Evolutionary conservation across 2,113 vertebrate species (phyloP).

Genomic region (Calyptommatus sinebrachiatus): DNA sequence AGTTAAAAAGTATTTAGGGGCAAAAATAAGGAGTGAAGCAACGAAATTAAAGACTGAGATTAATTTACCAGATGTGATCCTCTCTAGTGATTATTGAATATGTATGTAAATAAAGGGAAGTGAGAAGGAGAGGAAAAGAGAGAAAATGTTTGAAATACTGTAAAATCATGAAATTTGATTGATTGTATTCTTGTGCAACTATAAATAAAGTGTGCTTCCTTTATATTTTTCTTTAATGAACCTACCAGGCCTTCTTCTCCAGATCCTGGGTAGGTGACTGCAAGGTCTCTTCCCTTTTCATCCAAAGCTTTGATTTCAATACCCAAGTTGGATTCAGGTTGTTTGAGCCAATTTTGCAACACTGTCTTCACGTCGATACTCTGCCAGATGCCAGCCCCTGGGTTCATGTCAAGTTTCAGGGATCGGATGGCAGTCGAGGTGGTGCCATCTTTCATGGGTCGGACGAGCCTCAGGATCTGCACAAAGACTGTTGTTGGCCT

Average conservation of each 20-base stretch:
- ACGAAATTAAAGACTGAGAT: too few species aligned
- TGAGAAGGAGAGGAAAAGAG: too few species aligned
- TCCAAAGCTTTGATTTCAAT: slow-evolving; percentile 97
- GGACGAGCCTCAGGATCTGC: slow-evolving; percentile 92
- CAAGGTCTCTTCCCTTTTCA: slow-evolving; percentile 86
- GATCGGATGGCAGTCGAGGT: slow-evolving; percentile 91
- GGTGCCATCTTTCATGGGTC: slow-evolving; percentile 85
- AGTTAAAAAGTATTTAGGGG: too few species aligned
- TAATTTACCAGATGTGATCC: too few species aligned
- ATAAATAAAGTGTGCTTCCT: too few species aligned
- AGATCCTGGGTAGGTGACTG: slow-evolving; percentile 85
- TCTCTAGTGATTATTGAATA: too few species aligned
- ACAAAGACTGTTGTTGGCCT: slow-evolving; percentile 92
- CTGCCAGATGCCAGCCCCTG: slow-evolving; percentile 92
- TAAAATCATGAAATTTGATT: too few species aligned
- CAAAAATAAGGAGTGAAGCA: too few species aligned
- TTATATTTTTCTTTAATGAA: slow-evolving; percentile 39
- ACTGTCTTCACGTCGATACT: slow-evolving; percentile 97
- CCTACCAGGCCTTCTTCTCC: slow-evolving; percentile 96
- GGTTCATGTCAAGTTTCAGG: slow-evolving; percentile 92
- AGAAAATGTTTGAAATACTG: too few species aligned
- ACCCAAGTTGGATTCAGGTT: slow-evolving; percentile 97
- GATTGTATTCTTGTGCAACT: too few species aligned
- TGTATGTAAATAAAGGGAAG: too few species aligned
- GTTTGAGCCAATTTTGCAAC: slow-evolving; percentile 93